Evolutionary conservation across 2,797 vertebrate genomes (phyloP).

Genomic region (Sphaeramia orbicularis): DNA sequence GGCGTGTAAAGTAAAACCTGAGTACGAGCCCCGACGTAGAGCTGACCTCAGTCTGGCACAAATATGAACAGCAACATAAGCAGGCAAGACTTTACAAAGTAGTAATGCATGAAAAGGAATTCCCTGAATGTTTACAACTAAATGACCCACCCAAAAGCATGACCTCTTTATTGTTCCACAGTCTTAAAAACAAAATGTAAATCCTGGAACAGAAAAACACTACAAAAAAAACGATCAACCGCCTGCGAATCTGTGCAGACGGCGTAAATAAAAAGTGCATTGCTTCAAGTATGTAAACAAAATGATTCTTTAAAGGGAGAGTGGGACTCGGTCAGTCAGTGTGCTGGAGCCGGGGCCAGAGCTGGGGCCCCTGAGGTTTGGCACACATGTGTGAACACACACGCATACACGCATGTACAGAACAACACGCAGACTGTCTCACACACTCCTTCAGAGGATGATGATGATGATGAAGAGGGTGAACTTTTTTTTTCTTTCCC

Average conservation of each 20-base stretch:
- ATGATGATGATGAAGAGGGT: conserved; percentile 19
- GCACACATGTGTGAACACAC: conserved; percentile 61
- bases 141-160: conserved; percentile 51
- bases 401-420: conserved; percentile 14
- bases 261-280: conserved; percentile 84
- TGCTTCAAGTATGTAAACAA: conserved; percentile 88
- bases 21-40: conserved; percentile 33
- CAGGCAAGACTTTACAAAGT: conserved; percentile 42
- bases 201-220: conserved; percentile 47
- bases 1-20: conserved; percentile 15
- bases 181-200: conserved; percentile 56
- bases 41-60: conserved; percentile 52
- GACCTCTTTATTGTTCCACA: conserved; percentile 59
- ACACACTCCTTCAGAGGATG: conserved; percentile 50
- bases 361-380: conserved; percentile 77
- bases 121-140: conserved; percentile 82
- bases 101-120: conserved; percentile 53
- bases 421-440: conserved; percentile 16
- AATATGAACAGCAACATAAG: conserved; percentile 37
- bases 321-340: conserved; percentile 57
- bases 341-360: conserved; percentile 63
- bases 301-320: conserved; percentile 71
- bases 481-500: conserved; percentile 37
- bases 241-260: conserved; percentile 58
- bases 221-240: conserved; percentile 37